These are phyloP conservation scores for Melangyna quadrimaculata DNA, from an alignment of 2,888 invertebrate genomes.

Conservation along the genomic window DNA sequence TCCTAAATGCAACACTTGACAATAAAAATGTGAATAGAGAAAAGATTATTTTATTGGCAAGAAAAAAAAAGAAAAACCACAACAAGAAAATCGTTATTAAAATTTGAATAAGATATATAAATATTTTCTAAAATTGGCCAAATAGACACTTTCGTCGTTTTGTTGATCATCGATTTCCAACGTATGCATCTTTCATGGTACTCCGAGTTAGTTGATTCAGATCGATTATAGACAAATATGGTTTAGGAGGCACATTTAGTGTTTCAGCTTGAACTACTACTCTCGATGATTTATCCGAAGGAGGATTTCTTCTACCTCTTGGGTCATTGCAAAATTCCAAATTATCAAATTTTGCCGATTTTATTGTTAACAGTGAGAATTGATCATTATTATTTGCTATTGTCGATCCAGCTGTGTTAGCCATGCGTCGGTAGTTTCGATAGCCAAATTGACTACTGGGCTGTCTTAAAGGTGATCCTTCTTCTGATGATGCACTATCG, in stretches of 20 bases:
- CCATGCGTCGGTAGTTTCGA: constrained; percentile 76
- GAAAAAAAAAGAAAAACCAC: neutral
- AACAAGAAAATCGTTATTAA: constrained; percentile 12
- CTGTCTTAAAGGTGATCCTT: constrained; percentile 80
- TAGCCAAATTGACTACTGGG: constrained; percentile 77
- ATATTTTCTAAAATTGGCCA: constrained; percentile 46
- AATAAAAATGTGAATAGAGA: constrained; percentile 8
- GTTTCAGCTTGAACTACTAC: constrained; percentile 66
- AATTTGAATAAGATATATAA: constrained; percentile 22
- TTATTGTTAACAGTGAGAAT: constrained; percentile 77
- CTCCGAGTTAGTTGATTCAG: constrained; percentile 86
- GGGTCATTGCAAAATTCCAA: constrained; percentile 74
- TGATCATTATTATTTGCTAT: constrained; percentile 78
- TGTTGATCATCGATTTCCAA: constrained; percentile 47
- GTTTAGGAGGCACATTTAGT: constrained; percentile 82
- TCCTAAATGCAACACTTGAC: constrained; percentile 38
- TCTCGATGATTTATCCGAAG: constrained; percentile 52
- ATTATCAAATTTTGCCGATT: constrained; percentile 76
- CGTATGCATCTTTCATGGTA: constrained; percentile 76
- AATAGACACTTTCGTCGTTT: neutral
- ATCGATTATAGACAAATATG: constrained; percentile 88
- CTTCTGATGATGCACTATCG: constrained; percentile 82
- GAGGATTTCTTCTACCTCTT: constrained; percentile 34
- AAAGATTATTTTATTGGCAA: constrained; percentile 14
- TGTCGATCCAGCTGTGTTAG: constrained; percentile 68